A percentile compares a stretch with the other conserved stretches of the same genome.
Evolutionary conservation across 2,113 vertebrate species (phyloP).

Genomic region (Octodon degus): DNA sequence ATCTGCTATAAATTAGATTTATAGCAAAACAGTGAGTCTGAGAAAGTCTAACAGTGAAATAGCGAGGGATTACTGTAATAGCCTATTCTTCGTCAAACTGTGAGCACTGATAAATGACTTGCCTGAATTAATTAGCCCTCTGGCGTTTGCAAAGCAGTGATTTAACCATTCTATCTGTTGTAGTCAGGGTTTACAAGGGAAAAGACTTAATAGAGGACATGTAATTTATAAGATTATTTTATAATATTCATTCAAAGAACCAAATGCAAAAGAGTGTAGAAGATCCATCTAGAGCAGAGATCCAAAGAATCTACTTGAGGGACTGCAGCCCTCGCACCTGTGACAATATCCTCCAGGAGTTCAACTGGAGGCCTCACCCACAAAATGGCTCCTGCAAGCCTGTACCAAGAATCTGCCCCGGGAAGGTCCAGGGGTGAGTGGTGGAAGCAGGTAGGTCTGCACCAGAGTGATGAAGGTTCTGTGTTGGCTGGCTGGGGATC

Average conservation of each 20-base stretch:
- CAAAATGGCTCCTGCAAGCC: background rate
- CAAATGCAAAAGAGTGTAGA: too few species aligned
- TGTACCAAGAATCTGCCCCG: background rate
- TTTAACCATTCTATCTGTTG: background rate
- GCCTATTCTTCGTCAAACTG: background rate
- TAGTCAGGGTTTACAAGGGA: background rate
- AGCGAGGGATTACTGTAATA: background rate
- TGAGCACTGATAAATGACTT: background rate
- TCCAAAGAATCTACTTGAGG: too few species aligned
- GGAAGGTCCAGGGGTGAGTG: background rate
- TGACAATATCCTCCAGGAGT: background rate
- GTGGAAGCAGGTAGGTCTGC: too few species aligned
- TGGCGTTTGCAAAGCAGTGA: background rate
- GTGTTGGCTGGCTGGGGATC: too few species aligned
- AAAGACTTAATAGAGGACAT: background rate
- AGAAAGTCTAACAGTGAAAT: too few species aligned
- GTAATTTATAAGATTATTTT: background rate
- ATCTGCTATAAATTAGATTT: too few species aligned
- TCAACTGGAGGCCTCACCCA: background rate
- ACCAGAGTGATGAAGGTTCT: too few species aligned
- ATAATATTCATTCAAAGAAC: too few species aligned
- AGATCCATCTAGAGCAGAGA: too few species aligned
- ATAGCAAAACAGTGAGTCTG: too few species aligned
- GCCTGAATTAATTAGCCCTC: conserved; percentile 1
- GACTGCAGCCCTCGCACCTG: too few species aligned